A percentile compares a stretch with the other conserved stretches of the same genome.
Evolutionary conservation across 2,797 vertebrate genomes (phyloP).

Genomic region (Phoebastria nigripes): DNA sequence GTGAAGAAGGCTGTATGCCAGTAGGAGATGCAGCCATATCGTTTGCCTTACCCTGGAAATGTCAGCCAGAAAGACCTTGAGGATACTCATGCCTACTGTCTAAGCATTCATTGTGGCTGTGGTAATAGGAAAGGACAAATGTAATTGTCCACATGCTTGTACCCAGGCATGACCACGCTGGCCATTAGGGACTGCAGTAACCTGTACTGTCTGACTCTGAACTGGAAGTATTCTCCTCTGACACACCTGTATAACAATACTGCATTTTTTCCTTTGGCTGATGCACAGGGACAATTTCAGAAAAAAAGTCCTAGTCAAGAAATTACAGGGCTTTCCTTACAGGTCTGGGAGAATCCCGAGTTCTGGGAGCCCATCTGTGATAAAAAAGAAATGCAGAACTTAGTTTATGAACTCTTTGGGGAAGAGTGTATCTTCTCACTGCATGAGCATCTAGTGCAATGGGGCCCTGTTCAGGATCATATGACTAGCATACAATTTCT

Average conservation of each 20-base stretch:
- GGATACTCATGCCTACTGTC: background rate
- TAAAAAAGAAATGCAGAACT: background rate
- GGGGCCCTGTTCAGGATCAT: fast-evolving
- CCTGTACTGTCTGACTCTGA: background rate
- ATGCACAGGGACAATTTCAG: background rate
- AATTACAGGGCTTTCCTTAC: background rate
- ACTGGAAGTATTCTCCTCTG: background rate
- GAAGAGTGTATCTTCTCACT: background rate
- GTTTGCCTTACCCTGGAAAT: conserved; percentile 8
- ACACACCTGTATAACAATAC: background rate
- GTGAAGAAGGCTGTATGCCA: background rate
- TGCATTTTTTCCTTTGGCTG: background rate
- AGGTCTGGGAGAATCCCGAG: background rate
- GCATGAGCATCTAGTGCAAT: too few relatives aligned
- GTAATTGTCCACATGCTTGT: background rate
- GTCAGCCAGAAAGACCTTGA: conserved; percentile 3
- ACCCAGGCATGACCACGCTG: background rate
- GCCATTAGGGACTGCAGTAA: background rate
- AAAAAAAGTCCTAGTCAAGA: background rate
- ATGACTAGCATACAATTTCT: background rate
- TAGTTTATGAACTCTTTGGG: background rate
- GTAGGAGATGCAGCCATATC: background rate
- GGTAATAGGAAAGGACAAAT: background rate
- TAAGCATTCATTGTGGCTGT: background rate
- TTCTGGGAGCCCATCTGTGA: background rate